Percentiles rank a stretch among this genome's conserved stretches.
These are phyloP conservation scores for Eilema sororculum DNA, from an alignment of 2,888 invertebrate species.

Conservation along the genomic window DNA sequence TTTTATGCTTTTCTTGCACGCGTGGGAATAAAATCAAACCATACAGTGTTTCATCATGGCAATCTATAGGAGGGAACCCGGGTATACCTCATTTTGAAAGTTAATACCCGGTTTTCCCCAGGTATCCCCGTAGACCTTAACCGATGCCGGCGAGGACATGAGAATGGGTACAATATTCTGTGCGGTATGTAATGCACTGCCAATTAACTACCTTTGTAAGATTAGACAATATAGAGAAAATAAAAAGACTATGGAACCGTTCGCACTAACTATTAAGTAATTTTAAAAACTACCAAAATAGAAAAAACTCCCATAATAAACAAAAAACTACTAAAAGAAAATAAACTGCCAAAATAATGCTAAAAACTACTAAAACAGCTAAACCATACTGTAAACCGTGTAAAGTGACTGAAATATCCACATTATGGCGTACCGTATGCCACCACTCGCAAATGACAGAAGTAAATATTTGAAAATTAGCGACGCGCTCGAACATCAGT, in stretches of 20 bases:
- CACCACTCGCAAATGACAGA: slow-evolving; percentile 55
- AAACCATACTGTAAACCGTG: background rate
- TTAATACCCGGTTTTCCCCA: too few relatives aligned
- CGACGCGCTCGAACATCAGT: slow-evolving; percentile 49
- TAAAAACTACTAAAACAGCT: background rate
- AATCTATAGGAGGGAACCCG: too few relatives aligned
- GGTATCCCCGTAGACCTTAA: too few relatives aligned
- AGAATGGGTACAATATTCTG: too few relatives aligned
- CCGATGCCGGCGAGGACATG: too few relatives aligned
- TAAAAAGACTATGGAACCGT: too few relatives aligned
- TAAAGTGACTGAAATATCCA: slow-evolving; percentile 39
- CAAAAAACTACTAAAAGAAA: background rate
- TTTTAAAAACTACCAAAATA: background rate
- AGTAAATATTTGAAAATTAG: slow-evolving; percentile 76
- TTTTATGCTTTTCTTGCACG: background rate
- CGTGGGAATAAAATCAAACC: background rate
- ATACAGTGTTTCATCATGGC: background rate
- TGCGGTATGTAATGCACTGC: too few relatives aligned
- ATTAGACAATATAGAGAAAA: too few relatives aligned
- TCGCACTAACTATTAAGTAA: too few relatives aligned
- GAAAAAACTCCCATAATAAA: background rate
- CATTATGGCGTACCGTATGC: slow-evolving; percentile 51
- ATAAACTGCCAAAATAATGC: background rate
- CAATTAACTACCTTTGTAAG: too few relatives aligned
- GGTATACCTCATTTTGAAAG: too few relatives aligned